These are phyloP conservation scores for Chironomus tentans DNA, from an alignment of 2,888 invertebrate species.

Conservation along the genomic window DNA sequence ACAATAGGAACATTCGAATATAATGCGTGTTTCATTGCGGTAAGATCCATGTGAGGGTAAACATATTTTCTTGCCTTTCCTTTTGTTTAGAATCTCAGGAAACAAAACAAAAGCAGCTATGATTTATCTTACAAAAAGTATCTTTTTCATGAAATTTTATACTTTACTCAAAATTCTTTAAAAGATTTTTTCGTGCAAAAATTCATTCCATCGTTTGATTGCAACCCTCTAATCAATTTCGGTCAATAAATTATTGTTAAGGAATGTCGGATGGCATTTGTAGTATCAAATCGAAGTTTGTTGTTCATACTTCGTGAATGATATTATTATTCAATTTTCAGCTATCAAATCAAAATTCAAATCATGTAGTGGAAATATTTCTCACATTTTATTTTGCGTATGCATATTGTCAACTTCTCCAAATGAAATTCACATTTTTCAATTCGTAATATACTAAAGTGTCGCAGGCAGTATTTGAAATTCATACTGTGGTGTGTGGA, in stretches of 20 bases:
- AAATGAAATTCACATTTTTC: neutral
- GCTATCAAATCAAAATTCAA: neutral
- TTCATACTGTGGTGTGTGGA: neutral
- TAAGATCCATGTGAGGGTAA: constrained; percentile 10
- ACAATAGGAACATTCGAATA: constrained; percentile 14
- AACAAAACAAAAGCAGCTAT: neutral
- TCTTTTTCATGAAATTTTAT: no score
- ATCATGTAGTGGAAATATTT: neutral
- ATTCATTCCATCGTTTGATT: neutral
- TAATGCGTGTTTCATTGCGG: constrained; percentile 15
- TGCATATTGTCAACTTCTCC: neutral
- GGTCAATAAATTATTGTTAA: neutral
- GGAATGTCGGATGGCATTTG: neutral
- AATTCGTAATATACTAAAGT: neutral
- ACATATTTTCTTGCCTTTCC: neutral
- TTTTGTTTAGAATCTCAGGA: neutral
- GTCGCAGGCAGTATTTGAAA: constrained; percentile 8
- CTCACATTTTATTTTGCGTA: neutral
- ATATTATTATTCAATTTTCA: neutral
- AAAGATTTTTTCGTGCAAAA: neutral
- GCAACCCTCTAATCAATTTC: no score
- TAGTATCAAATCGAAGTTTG: neutral
- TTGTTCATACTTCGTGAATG: no score
- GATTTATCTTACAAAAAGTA: no score
- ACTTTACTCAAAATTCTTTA: no score